Evolutionary conservation across 2,888 invertebrate genomes (phyloP).

Genomic region (Leucozona laternaria): DNA sequence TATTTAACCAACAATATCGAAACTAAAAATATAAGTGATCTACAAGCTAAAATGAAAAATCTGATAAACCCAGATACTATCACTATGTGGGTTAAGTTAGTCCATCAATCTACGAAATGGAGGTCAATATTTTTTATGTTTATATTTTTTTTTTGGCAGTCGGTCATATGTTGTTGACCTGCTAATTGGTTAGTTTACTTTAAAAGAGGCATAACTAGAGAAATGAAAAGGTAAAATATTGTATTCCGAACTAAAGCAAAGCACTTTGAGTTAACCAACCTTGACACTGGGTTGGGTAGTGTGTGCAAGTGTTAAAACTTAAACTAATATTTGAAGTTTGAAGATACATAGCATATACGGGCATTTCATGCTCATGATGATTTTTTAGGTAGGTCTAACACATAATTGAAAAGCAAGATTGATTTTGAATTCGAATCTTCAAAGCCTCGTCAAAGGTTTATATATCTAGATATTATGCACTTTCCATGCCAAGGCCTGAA

Average conservation of each 20-base stretch:
- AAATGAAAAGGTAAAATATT: background rate
- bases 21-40: background rate
- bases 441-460: background rate
- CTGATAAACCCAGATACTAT: background rate
- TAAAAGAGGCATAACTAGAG: background rate
- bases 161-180: slow-evolving; percentile 13
- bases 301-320: background rate
- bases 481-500: background rate
- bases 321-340: slow-evolving; percentile 10
- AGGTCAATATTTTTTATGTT: slow-evolving; percentile 10
- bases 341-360: background rate
- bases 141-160: background rate
- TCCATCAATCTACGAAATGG: background rate
- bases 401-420: background rate
- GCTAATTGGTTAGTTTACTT: slow-evolving; percentile 10
- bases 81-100: background rate
- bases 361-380: background rate
- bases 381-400: background rate
- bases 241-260: background rate
- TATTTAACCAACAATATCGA: background rate
- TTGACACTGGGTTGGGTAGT: slow-evolving; percentile 1
- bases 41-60: background rate
- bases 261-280: background rate
- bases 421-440: background rate
- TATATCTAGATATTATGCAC: background rate